Conservation (phyloP, 2,888 invertebrate genomes). For the Pyrgus malvae region DNA sequence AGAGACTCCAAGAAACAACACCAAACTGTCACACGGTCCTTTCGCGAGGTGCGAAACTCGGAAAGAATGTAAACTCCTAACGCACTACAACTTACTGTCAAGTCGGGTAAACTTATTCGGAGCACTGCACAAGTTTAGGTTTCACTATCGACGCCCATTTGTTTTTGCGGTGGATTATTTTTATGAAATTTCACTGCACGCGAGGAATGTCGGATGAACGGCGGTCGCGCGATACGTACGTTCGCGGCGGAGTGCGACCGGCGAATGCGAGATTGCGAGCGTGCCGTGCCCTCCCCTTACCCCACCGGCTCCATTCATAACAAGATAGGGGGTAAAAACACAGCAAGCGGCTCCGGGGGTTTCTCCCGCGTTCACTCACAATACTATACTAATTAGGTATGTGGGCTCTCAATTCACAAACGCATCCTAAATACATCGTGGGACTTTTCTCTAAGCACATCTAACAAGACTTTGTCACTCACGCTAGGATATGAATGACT, state of each 20-base stretch:
- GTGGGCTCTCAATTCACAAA: slow-evolving; percentile 38
- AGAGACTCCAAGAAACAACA: slow-evolving; percentile 64
- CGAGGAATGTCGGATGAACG: slow-evolving; percentile 54
- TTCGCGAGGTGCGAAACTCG: slow-evolving; percentile 56
- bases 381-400: slow-evolving; percentile 53
- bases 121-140: slow-evolving; percentile 70
- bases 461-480: background rate
- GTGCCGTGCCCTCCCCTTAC: slow-evolving; percentile 40
- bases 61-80: slow-evolving; percentile 46
- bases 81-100: slow-evolving; percentile 48
- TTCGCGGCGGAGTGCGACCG: slow-evolving; percentile 60
- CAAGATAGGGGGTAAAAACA: slow-evolving; percentile 65
- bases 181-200: slow-evolving; percentile 72
- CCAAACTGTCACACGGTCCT: slow-evolving; percentile 68
- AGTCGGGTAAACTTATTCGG: slow-evolving; percentile 47
- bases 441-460: slow-evolving; percentile 38
- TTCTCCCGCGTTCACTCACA: slow-evolving; percentile 45
- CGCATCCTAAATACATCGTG: slow-evolving; percentile 45
- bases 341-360: slow-evolving; percentile 42
- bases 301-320: slow-evolving; percentile 67
- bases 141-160: slow-evolving; percentile 75
- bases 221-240: slow-evolving; percentile 39
- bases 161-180: slow-evolving; percentile 64
- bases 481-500: too few species aligned
- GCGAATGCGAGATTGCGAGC: slow-evolving; percentile 59